Evolutionary conservation across 2,113 vertebrate species (phyloP).

Genomic region (Silurus asotus): DNA sequence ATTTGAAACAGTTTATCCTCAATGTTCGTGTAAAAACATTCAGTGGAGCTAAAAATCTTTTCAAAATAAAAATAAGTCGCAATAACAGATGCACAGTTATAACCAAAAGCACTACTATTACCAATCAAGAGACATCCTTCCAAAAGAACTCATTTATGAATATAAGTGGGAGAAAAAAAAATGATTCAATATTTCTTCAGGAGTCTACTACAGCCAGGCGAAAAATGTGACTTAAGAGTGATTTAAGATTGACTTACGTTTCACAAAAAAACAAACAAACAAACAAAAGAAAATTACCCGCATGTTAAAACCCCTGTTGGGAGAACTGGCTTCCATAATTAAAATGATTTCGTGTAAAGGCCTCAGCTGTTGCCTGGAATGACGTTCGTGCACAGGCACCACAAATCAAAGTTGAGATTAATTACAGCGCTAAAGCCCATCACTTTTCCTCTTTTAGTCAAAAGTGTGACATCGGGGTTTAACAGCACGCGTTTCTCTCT

Average conservation of each 20-base stretch:
- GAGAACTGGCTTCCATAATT: slow-evolving; percentile 42
- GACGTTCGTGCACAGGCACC: slow-evolving; percentile 20
- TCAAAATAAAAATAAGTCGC: background rate
- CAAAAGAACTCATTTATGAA: background rate
- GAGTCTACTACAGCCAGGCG: slow-evolving; percentile 10
- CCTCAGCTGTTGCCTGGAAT: slow-evolving; percentile 40
- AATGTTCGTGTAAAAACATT: too few species aligned
- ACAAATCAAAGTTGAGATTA: slow-evolving; percentile 44
- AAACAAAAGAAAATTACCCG: slow-evolving; percentile 36
- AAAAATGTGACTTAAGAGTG: slow-evolving; percentile 26
- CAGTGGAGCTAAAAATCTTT: too few species aligned
- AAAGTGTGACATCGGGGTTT: slow-evolving; percentile 38
- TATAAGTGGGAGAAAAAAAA: background rate
- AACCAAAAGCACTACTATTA: slow-evolving; percentile 18
- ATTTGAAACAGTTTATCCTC: too few species aligned
- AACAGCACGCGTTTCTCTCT: slow-evolving; percentile 7
- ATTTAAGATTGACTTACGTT: slow-evolving; percentile 31
- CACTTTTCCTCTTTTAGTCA: slow-evolving; percentile 43
- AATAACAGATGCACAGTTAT: background rate
- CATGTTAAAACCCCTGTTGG: slow-evolving; percentile 47
- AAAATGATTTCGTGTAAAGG: slow-evolving; percentile 45
- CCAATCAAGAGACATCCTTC: slow-evolving; percentile 2
- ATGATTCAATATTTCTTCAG: slow-evolving; percentile 45
- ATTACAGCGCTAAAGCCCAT: slow-evolving; percentile 45
- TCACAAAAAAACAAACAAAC: slow-evolving; percentile 41